These are phyloP conservation scores for Polietes domitor DNA, from an alignment of 2,888 invertebrate genomes.

Conservation along the genomic window DNA sequence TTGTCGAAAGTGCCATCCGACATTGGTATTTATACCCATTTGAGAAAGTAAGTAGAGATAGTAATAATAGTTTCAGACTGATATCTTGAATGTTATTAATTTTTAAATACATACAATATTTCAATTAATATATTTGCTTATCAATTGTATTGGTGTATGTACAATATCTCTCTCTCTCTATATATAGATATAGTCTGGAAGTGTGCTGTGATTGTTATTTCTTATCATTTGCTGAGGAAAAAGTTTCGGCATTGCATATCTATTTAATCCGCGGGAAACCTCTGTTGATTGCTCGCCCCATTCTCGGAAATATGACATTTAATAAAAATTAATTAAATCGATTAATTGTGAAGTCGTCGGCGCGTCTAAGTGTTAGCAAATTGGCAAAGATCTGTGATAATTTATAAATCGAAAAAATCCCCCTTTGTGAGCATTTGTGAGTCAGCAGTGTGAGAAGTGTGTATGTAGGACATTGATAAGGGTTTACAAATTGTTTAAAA, in stretches of 20 bases:
- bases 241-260: not conserved
- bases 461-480: too few relatives aligned
- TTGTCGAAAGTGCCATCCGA: not conserved
- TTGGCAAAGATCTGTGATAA: not conserved
- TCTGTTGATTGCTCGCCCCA: not conserved
- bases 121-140: not conserved
- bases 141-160: not conserved
- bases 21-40: conserved; percentile 3
- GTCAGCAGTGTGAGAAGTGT: not conserved
- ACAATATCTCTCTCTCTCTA: too few relatives aligned
- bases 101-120: not conserved
- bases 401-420: not conserved
- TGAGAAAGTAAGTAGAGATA: not conserved
- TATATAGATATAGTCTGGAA: not conserved
- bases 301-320: not conserved
- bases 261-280: not conserved
- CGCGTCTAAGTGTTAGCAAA: not conserved
- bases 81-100: not conserved
- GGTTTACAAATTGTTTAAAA: too few relatives aligned
- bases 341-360: not conserved
- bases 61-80: not conserved
- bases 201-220: not conserved
- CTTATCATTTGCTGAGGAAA: not conserved
- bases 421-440: not conserved
- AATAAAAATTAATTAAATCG: not conserved